Evolutionary conservation across 2,113 vertebrate genomes (phyloP).

Genomic region (Callopanchax toddi): DNA sequence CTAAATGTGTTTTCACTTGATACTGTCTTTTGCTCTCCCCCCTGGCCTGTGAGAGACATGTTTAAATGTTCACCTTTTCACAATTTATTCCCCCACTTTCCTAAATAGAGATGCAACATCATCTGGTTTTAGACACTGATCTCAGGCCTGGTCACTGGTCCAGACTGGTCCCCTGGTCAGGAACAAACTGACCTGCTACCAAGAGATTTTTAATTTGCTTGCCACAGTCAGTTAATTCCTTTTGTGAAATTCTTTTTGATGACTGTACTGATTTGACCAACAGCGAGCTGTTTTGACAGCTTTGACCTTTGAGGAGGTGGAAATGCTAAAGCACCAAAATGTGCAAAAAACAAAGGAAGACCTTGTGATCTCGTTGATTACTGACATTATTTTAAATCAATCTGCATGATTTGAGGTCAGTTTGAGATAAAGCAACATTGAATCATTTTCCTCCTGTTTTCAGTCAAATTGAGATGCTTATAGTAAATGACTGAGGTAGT

Average conservation of each 20-base stretch:
- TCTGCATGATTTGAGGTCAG: background rate
- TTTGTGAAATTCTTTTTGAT: conserved; percentile 2
- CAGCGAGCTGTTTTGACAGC: conserved; percentile 2
- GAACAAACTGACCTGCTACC: background rate
- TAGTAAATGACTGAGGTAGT: too few relatives aligned
- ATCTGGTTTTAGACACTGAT: background rate
- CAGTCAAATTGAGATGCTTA: too few relatives aligned
- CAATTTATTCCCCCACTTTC: too few relatives aligned
- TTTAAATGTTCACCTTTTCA: too few relatives aligned
- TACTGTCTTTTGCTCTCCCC: too few relatives aligned
- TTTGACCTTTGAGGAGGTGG: conserved; percentile 10
- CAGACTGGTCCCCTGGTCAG: background rate
- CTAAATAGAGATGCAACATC: too few relatives aligned
- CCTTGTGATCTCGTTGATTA: background rate
- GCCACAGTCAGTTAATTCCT: background rate
- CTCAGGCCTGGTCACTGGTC: background rate
- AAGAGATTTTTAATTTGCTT: background rate
- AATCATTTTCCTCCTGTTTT: too few relatives aligned
- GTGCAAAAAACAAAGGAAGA: conserved; percentile 1
- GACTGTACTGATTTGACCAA: background rate
- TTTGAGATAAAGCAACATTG: background rate
- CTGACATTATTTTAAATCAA: background rate
- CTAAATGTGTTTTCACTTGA: too few relatives aligned
- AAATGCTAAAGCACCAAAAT: background rate
- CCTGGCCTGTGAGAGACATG: too few relatives aligned